Evolutionary conservation across 1,140 invertebrate species (phyloP).

Genomic region (Heliconius himera): DNA sequence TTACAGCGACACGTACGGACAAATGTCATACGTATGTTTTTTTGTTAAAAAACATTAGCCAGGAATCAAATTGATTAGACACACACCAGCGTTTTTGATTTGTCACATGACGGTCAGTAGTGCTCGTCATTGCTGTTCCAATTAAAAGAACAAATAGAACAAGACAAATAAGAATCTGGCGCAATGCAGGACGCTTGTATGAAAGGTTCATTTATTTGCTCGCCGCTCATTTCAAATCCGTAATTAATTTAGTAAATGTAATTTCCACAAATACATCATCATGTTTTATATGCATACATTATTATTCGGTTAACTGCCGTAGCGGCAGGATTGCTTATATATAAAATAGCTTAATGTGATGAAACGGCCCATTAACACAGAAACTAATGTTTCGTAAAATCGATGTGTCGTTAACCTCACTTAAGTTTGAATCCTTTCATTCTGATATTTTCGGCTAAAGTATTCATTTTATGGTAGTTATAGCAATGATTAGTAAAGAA

Average conservation of each 20-base stretch:
- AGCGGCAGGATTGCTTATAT: not conserved
- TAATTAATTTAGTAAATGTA: conserved; percentile 63
- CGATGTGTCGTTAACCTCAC: conserved; percentile 25
- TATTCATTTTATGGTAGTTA: not conserved
- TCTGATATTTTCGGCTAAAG: not conserved
- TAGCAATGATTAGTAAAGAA: not conserved
- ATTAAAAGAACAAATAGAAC: conserved; percentile 65
- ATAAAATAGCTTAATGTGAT: not conserved
- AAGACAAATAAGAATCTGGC: conserved; percentile 69
- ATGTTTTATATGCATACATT: not conserved
- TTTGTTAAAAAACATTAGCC: not conserved
- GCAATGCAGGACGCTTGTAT: conserved; percentile 73
- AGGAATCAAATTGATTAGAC: conserved; percentile 14
- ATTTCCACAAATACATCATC: conserved; percentile 29
- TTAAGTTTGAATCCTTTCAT: conserved; percentile 15
- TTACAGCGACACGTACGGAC: not conserved
- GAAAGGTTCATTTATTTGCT: conserved; percentile 59
- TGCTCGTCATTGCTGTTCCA: conserved; percentile 50
- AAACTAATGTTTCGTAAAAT: conserved; percentile 24
- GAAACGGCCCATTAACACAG: not conserved
- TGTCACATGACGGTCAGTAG: conserved; percentile 25
- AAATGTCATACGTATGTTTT: not conserved
- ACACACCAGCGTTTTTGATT: conserved; percentile 32
- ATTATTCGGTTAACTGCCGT: not conserved
- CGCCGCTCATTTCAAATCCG: conserved; percentile 61